Evolutionary conservation across 2,113 vertebrate genomes (phyloP).

Genomic region (Hypomesus transpacificus): DNA sequence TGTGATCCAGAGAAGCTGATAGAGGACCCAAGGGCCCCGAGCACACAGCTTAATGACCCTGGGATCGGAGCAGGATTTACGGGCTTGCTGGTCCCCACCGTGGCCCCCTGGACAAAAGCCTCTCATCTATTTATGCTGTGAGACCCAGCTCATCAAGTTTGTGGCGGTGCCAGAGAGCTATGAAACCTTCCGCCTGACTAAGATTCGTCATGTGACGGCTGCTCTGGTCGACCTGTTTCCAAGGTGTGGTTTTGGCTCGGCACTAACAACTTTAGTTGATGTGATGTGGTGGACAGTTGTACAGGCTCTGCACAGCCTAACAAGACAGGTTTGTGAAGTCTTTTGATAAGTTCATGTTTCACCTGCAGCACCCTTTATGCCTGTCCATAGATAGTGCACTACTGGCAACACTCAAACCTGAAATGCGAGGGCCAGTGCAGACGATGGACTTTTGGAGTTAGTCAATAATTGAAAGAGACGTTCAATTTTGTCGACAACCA

Average conservation of each 20-base stretch:
- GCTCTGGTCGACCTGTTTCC: too few relatives aligned
- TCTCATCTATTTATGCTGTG: conserved; percentile 35
- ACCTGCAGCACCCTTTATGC: not conserved
- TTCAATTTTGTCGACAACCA: too few relatives aligned
- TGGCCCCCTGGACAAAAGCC: conserved; percentile 52
- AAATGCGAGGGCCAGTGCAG: too few relatives aligned
- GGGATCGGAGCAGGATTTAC: conserved; percentile 64
- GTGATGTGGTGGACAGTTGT: too few relatives aligned
- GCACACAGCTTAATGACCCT: conserved; percentile 65
- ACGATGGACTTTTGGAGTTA: too few relatives aligned
- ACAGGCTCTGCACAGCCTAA: not conserved
- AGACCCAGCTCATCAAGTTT: conserved; percentile 58
- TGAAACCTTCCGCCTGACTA: conserved; percentile 44
- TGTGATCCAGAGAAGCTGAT: conserved; percentile 57
- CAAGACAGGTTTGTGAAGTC: not conserved
- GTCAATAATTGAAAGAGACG: too few relatives aligned
- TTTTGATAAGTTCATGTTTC: not conserved
- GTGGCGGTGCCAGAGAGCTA: conserved; percentile 51
- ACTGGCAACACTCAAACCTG: not conserved
- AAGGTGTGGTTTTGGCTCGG: too few relatives aligned
- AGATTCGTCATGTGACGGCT: conserved; percentile 14
- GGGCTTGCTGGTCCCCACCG: conserved; percentile 41
- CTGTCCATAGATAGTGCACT: not conserved
- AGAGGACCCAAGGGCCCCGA: conserved; percentile 55
- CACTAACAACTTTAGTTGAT: too few relatives aligned